Evolutionary conservation across 2,113 vertebrate genomes (phyloP), one percentile per base, ranked within the genome.

Genomic region (Solenodon paradoxus): DNA sequence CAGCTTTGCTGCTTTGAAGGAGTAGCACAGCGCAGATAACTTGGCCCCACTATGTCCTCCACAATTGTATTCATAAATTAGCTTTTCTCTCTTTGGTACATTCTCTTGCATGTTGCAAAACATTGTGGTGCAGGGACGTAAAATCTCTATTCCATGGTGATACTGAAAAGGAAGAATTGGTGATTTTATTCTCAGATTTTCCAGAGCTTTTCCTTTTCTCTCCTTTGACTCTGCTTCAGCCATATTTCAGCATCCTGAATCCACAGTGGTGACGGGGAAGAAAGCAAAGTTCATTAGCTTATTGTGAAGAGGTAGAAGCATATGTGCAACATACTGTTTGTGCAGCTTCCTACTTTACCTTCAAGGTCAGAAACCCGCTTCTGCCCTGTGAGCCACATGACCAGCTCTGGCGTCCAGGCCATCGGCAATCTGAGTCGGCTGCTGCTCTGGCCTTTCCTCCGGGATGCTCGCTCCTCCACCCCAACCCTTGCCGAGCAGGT

Each of bases 141-240:
- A 63, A 83, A 61, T 35, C 38, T 85, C 66, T 74, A 63, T n/a
- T 42, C 28, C 4, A 9, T 66, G 45, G 40, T 38, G 49, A 47
- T 80, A 26, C 63, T 85, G 40, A 61, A 57, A 74, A 93, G 57
- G n/a, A 64, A 88, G 68, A 38, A 13, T 7, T 3, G 0, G 15
- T 61, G n/a, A 32, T 82, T 92, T 91, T 80, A 17, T 51, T 63
- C 47, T 92, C 90, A 71, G 59, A 22, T 64, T 89, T n/a, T 89
- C 64, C 1, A 59, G 66, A 57, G 9, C 9, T 42, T 63, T 72
- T 57, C 28, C 10, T 49, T 6, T 63, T n/a, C n/a, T n/a, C n/a
- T n/a, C 19, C 7, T 53, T 53, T 53, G 7, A 6, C 40, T 71
- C 3, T 24, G 17, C 40, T 17, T 26, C 12, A 1, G 5, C n/a